Base-by-base conservation (phyloP, 1,140 invertebrate genomes). In the Drosophila paulistorum region DNA sequence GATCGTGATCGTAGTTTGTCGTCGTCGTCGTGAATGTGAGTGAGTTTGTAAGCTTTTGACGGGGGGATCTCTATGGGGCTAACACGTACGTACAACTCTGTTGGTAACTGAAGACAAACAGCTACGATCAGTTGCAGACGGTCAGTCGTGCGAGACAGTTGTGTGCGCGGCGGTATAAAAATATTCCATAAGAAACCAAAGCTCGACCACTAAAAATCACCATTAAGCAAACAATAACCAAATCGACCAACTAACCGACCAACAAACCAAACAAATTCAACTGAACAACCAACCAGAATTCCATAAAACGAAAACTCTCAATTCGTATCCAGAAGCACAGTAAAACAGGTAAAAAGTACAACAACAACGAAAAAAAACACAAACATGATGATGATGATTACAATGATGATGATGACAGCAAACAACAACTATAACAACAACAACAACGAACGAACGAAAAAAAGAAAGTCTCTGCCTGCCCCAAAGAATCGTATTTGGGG, bases 81-180 rank as follows among this genome's bases (percentile, higher is more conserved):
- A 62, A 20, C 51, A 39, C 54, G 14, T 42, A 33, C 30, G 64
- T 51, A 72, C 73, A 84, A 81, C 74, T 90, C 73, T 80, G 79
- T 72, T 91, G 90, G 90, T 91, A 89, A 91, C 86, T 84, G 64
- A 84, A 89, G 86, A 74, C 69, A 69, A 51, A 60, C 80, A 67
- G 71, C 79, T 74, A 63, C 73, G 90, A 91, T 91, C 90, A 91
- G 90, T 91, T 90, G 86, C 83, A 91, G 86, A 91, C 90, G 81
- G 81, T 89, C 75, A 86, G 86, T 91, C 90, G 90, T 85, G 83
- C 90, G 79, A 87, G 86, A 85, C 83, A 91, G 90, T 91, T 91
- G 90, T 77, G 90, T 89, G 86, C 81, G 87, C 89, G 83, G 78
- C 90, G 90, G 83, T 90, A 72, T 81, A 74, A 84, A 75, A 84